A percentile compares a stretch with the other conserved stretches of the same genome.
These are phyloP conservation scores for Psylliodes chrysocephalus DNA, from an alignment of 2,888 invertebrate genomes.

Conservation along the genomic window DNA sequence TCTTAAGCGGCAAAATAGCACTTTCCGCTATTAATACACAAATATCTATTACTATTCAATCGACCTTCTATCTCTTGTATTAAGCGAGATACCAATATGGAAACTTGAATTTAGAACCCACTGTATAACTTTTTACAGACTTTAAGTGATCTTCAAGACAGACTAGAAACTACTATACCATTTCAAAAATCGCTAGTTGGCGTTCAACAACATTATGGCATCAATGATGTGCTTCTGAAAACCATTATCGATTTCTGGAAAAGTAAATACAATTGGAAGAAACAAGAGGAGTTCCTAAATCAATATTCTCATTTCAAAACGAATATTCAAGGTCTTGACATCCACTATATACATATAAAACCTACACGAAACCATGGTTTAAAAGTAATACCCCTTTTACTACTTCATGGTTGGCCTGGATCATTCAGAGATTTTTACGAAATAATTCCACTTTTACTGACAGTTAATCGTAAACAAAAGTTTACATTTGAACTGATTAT, in stretches of 20 bases:
- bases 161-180: conserved; percentile 66
- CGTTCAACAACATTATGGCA: conserved; percentile 81
- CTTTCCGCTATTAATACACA: no score
- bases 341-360: conserved; percentile 70
- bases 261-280: conserved; percentile 76
- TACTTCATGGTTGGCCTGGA: conserved; percentile 93
- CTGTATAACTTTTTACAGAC: no score
- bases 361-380: conserved; percentile 59
- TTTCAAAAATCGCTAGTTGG: conserved; percentile 71
- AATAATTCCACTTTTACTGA: conserved; percentile 74
- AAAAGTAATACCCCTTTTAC: conserved; percentile 72
- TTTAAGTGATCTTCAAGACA: conserved; percentile 68
- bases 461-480: conserved; percentile 63
- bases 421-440: conserved; percentile 87
- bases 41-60: no score
- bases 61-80: no score
- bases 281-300: conserved; percentile 73
- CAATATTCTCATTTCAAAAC: conserved; percentile 76
- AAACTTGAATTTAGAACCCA: no score
- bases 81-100: no score
- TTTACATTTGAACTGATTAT: conserved; percentile 75
- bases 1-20: no score
- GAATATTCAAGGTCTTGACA: conserved; percentile 75
- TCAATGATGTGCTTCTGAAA: conserved; percentile 75
- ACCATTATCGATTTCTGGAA: conserved; percentile 83